Conservation (phyloP, 2,113 vertebrate genomes). For the Heterotilapia buettikoferi region DNA sequence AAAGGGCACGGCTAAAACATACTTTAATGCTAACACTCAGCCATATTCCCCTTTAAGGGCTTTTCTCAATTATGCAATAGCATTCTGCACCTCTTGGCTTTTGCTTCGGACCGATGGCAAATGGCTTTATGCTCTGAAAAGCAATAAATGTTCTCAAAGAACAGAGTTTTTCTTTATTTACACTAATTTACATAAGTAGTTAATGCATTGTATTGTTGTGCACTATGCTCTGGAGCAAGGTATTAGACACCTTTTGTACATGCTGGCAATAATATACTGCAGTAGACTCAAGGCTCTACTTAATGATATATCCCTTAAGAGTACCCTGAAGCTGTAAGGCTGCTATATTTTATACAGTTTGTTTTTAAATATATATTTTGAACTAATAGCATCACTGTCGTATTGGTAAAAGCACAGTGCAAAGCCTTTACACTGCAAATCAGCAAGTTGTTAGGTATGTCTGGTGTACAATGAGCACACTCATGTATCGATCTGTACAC, state of each 20-base stretch:
- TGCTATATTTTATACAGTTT: background rate
- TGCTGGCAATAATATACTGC: background rate
- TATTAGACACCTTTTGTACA: background rate
- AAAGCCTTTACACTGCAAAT: background rate
- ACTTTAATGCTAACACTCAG: conserved; percentile 13
- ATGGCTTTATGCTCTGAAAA: conserved; percentile 39
- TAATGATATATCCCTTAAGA: background rate
- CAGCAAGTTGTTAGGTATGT: background rate
- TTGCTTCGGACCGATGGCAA: conserved; percentile 20
- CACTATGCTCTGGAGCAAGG: background rate
- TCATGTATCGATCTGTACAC: background rate
- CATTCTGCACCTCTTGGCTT: conserved; percentile 37
- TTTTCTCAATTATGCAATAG: conserved; percentile 41
- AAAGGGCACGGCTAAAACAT: conserved; percentile 8
- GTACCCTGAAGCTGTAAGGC: background rate
- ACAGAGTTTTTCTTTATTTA: background rate
- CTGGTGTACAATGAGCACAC: background rate
- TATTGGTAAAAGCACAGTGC: background rate
- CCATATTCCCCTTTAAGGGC: background rate
- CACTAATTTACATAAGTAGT: background rate
- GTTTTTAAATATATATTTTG: background rate
- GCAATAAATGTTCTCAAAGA: conserved; percentile 15
- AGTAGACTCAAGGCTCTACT: background rate
- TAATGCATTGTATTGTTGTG: background rate
- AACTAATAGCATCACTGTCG: background rate